Evolutionary conservation across 2,888 invertebrate species (phyloP).

Genomic region (Ophion costatus): DNA sequence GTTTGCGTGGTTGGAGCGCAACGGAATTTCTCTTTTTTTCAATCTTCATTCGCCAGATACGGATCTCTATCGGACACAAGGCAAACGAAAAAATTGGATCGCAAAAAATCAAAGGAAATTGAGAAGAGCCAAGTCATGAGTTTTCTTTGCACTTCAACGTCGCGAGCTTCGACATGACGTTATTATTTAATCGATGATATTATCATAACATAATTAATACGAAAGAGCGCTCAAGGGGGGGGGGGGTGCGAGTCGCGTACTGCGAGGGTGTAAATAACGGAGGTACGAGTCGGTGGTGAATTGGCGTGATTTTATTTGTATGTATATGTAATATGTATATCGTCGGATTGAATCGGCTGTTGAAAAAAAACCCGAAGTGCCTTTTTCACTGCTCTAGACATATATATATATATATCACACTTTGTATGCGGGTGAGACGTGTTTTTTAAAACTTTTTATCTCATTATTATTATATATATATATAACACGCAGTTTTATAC

Average conservation of each 20-base stretch:
- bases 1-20: background rate
- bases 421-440: slow-evolving; percentile 52
- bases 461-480: slow-evolving; percentile 26
- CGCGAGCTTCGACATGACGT: background rate
- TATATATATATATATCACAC: slow-evolving; percentile 13
- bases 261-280: slow-evolving; percentile 55
- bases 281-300: slow-evolving; percentile 45
- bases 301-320: slow-evolving; percentile 50
- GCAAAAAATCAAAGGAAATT: background rate
- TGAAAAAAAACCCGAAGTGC: slow-evolving; percentile 59
- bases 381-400: slow-evolving; percentile 56
- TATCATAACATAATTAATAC: background rate
- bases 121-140: background rate
- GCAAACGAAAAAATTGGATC: background rate
- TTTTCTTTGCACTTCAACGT: background rate
- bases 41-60: background rate
- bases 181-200: background rate
- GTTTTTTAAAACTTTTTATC: slow-evolving; percentile 27
- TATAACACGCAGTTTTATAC: slow-evolving; percentile 64
- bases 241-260: background rate
- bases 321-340: slow-evolving; percentile 31
- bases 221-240: background rate
- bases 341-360: slow-evolving; percentile 58
- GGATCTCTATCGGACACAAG: background rate
- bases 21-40: background rate